Evolutionary conservation across 2,797 vertebrate genomes (phyloP), one percentile per base, ranked within the genome.

Genomic region (Coranthus polyacanthus): DNA sequence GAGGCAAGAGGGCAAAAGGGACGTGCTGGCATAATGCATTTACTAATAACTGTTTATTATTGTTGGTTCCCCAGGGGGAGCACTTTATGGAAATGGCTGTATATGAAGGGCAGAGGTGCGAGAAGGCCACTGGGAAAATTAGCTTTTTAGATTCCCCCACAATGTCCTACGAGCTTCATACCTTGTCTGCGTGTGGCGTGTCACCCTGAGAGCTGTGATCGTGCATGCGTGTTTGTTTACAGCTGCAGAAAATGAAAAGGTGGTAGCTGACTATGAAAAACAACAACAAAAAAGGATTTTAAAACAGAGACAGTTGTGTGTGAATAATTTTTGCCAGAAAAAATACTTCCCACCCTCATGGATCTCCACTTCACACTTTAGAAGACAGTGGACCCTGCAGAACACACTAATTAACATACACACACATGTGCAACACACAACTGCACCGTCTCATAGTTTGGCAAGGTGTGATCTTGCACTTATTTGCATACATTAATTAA

Each of bases 31-130:
- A 85, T 92, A 93, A 94, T 92, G 90, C 91, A 92, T 93, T 92
- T 87, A 89, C 90, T 92, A 93, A 93, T 93, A 93, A 92, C 89
- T 90, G 89, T 91, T 92, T 92, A 91, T 94, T 93, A 92, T 90
- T 91, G 89, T 86, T 84, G 83, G 78, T 83, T 91, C 88, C 88
- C 90, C 81, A 78, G 81, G 91, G 88, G 87, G 71, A 78, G 82
- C 87, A 87, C 86, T 92, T 91, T 89, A 92, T 92, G 92, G 87
- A 92, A 89, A 93, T 92, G 79, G 71, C 61, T 85, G 84, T 63
- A 88, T 87, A 87, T 80, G 78, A 82, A 88, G 80, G 85, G 81
- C 85, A 89, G 78, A 88, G 85, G 83, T 81, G 85, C 13, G 5
- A 61, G 66, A 73, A 84, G 86, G 89, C 83, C 81, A 77, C 69